Evolutionary conservation across 2,113 vertebrate genomes (phyloP).

Genomic region (Labeo rohita): DNA sequence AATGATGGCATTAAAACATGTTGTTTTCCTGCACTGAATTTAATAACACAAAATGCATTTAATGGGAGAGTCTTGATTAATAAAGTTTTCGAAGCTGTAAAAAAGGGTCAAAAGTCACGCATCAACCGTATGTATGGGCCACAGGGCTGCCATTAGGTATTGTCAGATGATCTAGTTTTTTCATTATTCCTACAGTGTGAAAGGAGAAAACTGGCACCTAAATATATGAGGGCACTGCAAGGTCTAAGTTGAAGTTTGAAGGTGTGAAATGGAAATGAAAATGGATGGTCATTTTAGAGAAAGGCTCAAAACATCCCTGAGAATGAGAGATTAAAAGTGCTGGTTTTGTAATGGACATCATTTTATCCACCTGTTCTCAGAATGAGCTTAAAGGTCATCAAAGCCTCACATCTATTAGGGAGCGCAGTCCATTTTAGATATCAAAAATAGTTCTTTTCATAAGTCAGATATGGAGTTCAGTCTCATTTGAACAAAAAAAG

Average conservation of each 20-base stretch:
- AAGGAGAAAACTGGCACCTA: background rate
- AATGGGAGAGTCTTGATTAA: slow-evolving; percentile 50
- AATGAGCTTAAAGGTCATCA: slow-evolving; percentile 2
- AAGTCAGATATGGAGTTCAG: background rate
- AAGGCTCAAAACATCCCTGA: background rate
- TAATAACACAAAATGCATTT: slow-evolving; percentile 57
- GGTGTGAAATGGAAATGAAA: slow-evolving; percentile 19
- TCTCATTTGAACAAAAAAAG: background rate
- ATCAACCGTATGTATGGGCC: background rate
- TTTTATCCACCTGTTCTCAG: slow-evolving; percentile 4
- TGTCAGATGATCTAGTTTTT: slow-evolving; percentile 8
- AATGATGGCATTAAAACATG: slow-evolving; percentile 39
- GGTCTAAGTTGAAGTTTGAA: slow-evolving; percentile 1
- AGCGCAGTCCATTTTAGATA: background rate
- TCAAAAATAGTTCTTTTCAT: background rate
- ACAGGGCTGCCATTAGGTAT: slow-evolving; percentile 54
- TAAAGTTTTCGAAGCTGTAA: slow-evolving; percentile 37
- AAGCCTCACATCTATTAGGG: background rate
- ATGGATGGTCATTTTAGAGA: slow-evolving; percentile 6
- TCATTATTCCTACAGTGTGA: slow-evolving; percentile 9
- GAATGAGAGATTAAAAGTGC: slow-evolving; percentile 24
- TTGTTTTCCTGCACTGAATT: slow-evolving; percentile 53
- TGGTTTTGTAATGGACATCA: background rate
- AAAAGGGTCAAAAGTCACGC: slow-evolving; percentile 50
- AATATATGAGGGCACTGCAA: slow-evolving; percentile 7